These are phyloP conservation scores for Orthosia gothica DNA, from an alignment of 2,888 invertebrate species.

Conservation along the genomic window DNA sequence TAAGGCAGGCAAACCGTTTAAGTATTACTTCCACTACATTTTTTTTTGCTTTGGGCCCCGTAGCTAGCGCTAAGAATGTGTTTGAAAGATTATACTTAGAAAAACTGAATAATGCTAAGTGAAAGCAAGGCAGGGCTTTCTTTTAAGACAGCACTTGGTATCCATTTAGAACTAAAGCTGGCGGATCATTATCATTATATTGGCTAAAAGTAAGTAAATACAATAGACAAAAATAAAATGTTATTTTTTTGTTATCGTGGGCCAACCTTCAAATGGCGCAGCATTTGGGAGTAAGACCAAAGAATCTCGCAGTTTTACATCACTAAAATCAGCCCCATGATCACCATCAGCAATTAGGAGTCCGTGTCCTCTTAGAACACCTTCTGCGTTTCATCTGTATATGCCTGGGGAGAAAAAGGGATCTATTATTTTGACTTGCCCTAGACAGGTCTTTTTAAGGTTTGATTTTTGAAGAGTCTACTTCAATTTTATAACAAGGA, in stretches of 20 bases:
- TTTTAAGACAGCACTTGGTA: constrained; percentile 46
- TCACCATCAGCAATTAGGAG: background rate
- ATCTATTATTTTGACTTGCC: background rate
- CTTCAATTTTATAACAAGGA: background rate
- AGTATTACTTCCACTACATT: constrained; percentile 20
- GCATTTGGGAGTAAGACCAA: background rate
- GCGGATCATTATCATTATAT: constrained; percentile 36
- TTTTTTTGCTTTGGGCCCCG: constrained; percentile 12
- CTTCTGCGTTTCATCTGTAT: too few species aligned
- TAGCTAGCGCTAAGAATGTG: constrained; percentile 35
- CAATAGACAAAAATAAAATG: too few species aligned
- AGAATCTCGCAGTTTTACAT: background rate
- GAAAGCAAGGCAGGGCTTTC: constrained; percentile 15
- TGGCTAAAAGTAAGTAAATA: constrained; percentile 10
- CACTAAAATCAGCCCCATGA: background rate
- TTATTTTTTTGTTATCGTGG: too few species aligned
- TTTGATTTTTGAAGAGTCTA: background rate
- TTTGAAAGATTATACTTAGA: constrained; percentile 36
- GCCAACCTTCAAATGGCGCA: too few species aligned
- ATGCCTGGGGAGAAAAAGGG: too few species aligned
- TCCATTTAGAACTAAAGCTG: constrained; percentile 34
- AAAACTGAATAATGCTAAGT: constrained; percentile 49
- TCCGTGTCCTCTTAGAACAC: background rate
- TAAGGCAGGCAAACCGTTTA: constrained; percentile 11
- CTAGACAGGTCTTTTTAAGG: background rate